Base-by-base conservation (phyloP, 2,113 vertebrate species). In the Tilapia sparmanii region DNA sequence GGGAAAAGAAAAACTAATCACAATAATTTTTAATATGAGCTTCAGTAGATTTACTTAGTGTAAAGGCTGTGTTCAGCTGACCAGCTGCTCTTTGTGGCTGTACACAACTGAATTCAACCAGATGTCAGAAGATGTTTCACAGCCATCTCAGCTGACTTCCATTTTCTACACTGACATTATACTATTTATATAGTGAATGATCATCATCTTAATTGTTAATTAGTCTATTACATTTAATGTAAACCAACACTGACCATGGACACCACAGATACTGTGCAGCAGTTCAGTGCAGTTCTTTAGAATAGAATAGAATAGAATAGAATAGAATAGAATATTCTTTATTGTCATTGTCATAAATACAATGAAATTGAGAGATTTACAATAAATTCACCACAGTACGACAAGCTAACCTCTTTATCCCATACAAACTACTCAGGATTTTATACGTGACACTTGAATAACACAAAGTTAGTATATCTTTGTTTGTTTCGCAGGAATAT, bases 401-500 rank as follows among this genome's bases (percentile, higher is more conserved):
- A 63, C 59, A 63, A 35, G 18, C 31, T 63, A 10, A 63, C 59
- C 59, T 63, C 59, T 5, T 63, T 63, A 63, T 63, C 59, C 31
- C 18, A 35, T n/a, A 35, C 31, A 63, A 63, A 63, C 59, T 63
- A 63, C 18, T 31, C 59, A 63, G 59, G 31, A 63, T 35, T 35
- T 63, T 63, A 7, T 11, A 63, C 4, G 0, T 2, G 10, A 63
- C 59, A 12, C 31, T 63, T 63, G 1, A 63, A 63, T 35, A 35
- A 63, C 31, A 63, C 59, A 63, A 63, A 63, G 31, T 63, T 35
- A 63, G 18, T 63, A n/a, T 35, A 12, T n/a, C 2, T n/a, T 63
- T 63, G 59, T 63, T 63, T 63, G 59, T 63, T 35, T 35, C 0
- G 0, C 31, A 63, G 10, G 0, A 63, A 35, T 63, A 1, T 63